phyloP scores from a whole-genome alignment of 2,888 invertebrate genomes.

The Nebria brevicollis region DNA sequence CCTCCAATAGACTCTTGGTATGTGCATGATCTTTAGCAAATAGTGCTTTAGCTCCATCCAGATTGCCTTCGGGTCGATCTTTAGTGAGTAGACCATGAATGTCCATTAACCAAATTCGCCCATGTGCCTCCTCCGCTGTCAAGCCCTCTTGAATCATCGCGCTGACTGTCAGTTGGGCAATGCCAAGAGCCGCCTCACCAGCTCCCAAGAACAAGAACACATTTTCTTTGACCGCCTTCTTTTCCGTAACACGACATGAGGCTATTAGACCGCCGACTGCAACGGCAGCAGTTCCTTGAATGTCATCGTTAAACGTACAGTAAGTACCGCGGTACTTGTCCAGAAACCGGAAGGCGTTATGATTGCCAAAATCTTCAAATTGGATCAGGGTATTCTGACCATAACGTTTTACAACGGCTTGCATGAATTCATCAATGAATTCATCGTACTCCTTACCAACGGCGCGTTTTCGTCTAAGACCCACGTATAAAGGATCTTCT shows the following conservation, averaged over 20 bases:
- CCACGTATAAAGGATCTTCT: slow-evolving; percentile 95
- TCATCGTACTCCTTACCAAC: slow-evolving; percentile 90
- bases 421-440: slow-evolving; percentile 97
- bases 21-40: slow-evolving; percentile 84
- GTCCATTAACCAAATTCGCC: slow-evolving; percentile 96
- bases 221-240: slow-evolving; percentile 84
- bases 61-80: slow-evolving; percentile 70
- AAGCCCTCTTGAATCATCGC: slow-evolving; percentile 73
- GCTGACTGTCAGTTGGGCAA: slow-evolving; percentile 47
- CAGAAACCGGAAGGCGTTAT: slow-evolving; percentile 94
- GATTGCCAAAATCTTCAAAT: slow-evolving; percentile 94
- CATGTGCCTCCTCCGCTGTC: slow-evolving; percentile 76
- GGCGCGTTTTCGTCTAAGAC: slow-evolving; percentile 85
- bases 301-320: slow-evolving; percentile 99
- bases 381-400: slow-evolving; percentile 87
- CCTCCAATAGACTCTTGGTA: slow-evolving; percentile 80
- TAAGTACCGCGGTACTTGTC: slow-evolving; percentile 90
- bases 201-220: slow-evolving; percentile 92
- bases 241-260: slow-evolving; percentile 76
- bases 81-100: slow-evolving; percentile 88
- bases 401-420: slow-evolving; percentile 86
- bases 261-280: slow-evolving; percentile 93
- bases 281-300: slow-evolving; percentile 97
- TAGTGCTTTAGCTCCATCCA: slow-evolving; percentile 75
- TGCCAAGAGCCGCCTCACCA: slow-evolving; percentile 67